Evolutionary conservation across 2,888 invertebrate species (phyloP), one percentile per base, ranked within the genome.

Genomic region (Latrodectus hesperus): DNA sequence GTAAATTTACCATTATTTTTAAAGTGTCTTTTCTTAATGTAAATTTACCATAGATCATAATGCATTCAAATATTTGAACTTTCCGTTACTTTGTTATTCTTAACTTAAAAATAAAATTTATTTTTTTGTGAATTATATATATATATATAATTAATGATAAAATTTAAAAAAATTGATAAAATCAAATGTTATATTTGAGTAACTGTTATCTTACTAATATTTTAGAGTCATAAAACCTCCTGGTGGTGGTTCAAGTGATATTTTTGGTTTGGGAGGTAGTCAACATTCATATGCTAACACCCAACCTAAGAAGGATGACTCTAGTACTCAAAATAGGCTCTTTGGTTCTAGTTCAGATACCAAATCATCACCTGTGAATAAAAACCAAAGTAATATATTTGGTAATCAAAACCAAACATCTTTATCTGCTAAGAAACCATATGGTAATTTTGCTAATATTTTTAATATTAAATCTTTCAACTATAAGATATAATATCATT

Each of bases 201-300:
- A 22, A 22, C 22, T 22, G 22, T 22, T 22, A 22, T 38, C 5
- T 77, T 22, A 17, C n/a, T 67, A 22, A 26, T 52, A 16, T 68
- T 78, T 9, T 22, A 88, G 88, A 67, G 88, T 88, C 3, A 55
- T 88, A 38, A 88, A 83, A n/a, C 88, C 88, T 74, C 88, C 88
- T 11, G 88, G 88, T 83, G 88, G 88, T 68, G 88, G 88, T 14
- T 88, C 88, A 14, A 88, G 88, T 74, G 88, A 88, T 53, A 88
- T 88, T 11, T 88, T 88, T 78, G 82, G 87, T 9, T 11, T 60
- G 5, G 74, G 71, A 53, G n/a, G n/a, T 53, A 14, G n/a, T 0
- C 64, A 17, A 0, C 22, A 16, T 60, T 16, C 53, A 9, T 38
- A 38, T 38, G 38, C 38, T 49, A 9, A 53, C 60, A 26, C 17